phyloP scores from a whole-genome alignment of 1,140 invertebrate species.

The Aphis craccivora region DNA sequence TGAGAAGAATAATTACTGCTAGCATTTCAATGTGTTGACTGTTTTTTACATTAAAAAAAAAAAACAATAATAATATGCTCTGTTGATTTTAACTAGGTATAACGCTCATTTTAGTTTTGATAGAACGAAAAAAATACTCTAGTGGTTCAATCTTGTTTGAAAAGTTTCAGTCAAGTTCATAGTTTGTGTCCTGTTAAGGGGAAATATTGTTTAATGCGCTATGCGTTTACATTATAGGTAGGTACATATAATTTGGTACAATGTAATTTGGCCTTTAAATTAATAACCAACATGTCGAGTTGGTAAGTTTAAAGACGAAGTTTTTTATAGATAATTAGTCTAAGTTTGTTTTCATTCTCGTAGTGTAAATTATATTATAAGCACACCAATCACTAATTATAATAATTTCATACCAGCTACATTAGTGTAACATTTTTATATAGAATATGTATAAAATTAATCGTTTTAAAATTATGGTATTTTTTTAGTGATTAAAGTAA shows the following conservation, averaged over 20 bases:
- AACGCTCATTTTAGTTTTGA: not conserved
- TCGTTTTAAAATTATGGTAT: not conserved
- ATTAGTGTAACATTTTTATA: not conserved
- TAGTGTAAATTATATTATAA: not conserved
- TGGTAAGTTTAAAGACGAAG: not conserved
- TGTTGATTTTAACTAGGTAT: not conserved
- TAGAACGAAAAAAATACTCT: not conserved
- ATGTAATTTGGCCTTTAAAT: not conserved
- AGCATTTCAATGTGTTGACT: not conserved
- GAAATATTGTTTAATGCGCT: not conserved
- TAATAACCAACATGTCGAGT: conserved; percentile 5
- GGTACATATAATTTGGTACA: not conserved
- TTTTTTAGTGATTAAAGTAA: not conserved
- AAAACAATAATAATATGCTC: not conserved
- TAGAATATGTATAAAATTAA: not conserved
- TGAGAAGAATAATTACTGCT: not conserved
- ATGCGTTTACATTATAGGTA: not conserved
- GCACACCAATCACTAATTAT: not conserved
- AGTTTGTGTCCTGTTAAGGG: not conserved
- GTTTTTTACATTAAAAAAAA: not conserved
- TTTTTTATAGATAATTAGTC: not conserved
- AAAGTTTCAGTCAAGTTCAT: conserved; percentile 14
- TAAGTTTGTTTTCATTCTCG: not conserved
- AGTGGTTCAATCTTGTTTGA: conserved; percentile 10
- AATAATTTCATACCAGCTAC: not conserved